Evolutionary conservation across 2,888 invertebrate species (phyloP).

Genomic region (Falcaria lacertinaria): DNA sequence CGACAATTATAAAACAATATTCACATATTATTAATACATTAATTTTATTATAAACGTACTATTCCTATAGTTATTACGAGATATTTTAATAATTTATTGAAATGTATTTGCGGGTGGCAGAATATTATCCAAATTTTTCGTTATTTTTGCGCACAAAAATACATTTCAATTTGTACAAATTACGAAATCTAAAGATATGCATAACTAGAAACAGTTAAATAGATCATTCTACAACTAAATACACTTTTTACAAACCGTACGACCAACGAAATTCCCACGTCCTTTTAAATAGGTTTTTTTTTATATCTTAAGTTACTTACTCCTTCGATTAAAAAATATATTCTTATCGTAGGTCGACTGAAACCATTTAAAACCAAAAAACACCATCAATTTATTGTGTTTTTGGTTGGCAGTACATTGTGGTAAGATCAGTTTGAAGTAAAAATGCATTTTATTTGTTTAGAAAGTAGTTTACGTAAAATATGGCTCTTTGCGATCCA

Average conservation of each 20-base stretch:
- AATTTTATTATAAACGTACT: conserved; percentile 47
- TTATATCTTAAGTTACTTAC: conserved; percentile 32
- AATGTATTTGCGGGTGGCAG: conserved; percentile 37
- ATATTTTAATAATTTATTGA: conserved; percentile 34
- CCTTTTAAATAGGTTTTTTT: conserved; percentile 49
- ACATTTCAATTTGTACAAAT: conserved; percentile 36
- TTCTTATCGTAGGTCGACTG: too few species aligned
- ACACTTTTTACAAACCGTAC: conserved; percentile 75
- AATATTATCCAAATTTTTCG: conserved; percentile 10
- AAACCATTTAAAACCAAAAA: too few species aligned
- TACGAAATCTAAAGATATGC: conserved; percentile 76
- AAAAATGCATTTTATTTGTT: neutral
- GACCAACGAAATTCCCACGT: conserved; percentile 67
- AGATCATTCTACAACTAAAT: conserved; percentile 75
- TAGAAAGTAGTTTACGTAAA: neutral
- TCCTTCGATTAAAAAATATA: conserved; percentile 40
- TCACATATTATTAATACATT: conserved; percentile 36
- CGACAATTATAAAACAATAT: conserved; percentile 37
- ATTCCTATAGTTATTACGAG: conserved; percentile 46
- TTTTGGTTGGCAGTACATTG: too few species aligned
- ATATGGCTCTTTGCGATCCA: neutral
- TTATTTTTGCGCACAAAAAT: conserved; percentile 23
- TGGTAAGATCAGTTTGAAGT: too few species aligned
- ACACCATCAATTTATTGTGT: too few species aligned
- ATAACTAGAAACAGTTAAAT: conserved; percentile 75